These are phyloP conservation scores for Tetheella fluctuosa DNA, from an alignment of 2,888 invertebrate species.

Conservation along the genomic window DNA sequence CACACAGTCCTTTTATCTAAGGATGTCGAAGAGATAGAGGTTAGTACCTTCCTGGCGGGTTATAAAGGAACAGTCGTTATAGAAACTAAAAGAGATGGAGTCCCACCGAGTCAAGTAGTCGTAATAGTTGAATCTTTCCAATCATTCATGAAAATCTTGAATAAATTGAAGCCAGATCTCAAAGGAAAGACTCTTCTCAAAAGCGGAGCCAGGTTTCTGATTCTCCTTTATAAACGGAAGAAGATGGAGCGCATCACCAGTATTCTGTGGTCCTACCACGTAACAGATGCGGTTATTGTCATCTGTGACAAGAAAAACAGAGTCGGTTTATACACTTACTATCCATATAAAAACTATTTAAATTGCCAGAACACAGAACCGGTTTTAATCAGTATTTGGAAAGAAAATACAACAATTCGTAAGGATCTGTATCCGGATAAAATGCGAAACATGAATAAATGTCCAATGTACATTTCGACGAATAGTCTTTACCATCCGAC, in stretches of 20 bases:
- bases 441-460: slow-evolving; percentile 63
- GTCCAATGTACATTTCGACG: slow-evolving; percentile 67
- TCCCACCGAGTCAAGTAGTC: slow-evolving; percentile 55
- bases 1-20: slow-evolving; percentile 50
- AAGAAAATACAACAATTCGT: slow-evolving; percentile 29
- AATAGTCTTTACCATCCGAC: slow-evolving; percentile 59
- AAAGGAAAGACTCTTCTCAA: slow-evolving; percentile 59
- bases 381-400: slow-evolving; percentile 49
- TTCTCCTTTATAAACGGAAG: slow-evolving; percentile 49
- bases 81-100: slow-evolving; percentile 47
- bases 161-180: slow-evolving; percentile 57
- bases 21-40: slow-evolving; percentile 48
- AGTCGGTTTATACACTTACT: slow-evolving; percentile 56
- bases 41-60: slow-evolving; percentile 49
- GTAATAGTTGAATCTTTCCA: slow-evolving; percentile 55
- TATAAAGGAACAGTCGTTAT: slow-evolving; percentile 60
- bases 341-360: slow-evolving; percentile 58
- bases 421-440: slow-evolving; percentile 57
- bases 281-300: slow-evolving; percentile 55
- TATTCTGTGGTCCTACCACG: slow-evolving; percentile 59
- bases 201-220: slow-evolving; percentile 55
- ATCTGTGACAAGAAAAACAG: slow-evolving; percentile 37
- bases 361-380: slow-evolving; percentile 60
- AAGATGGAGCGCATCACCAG: slow-evolving; percentile 53
- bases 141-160: slow-evolving; percentile 52